Base-by-base conservation (phyloP, 2,113 vertebrate species). In the Melanocharis versteri region DNA sequence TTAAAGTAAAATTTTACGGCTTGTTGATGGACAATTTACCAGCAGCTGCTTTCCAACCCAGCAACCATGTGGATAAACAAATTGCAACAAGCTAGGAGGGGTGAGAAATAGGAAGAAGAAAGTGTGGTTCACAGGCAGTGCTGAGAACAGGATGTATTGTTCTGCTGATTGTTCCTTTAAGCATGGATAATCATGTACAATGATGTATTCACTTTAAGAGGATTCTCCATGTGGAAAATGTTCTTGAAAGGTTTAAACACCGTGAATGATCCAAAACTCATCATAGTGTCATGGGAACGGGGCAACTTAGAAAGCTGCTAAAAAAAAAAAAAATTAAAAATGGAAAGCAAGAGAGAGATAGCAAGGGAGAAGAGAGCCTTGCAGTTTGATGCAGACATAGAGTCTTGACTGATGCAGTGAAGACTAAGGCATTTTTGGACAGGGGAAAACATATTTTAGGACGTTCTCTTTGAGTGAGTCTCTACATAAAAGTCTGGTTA, bases 181-280 rank as follows among this genome's bases (percentile, higher is more conserved):
- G 92, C 95, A 79, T 97, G 77, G 83, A 94, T 98, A 96, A 97
- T 96, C 93, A 87, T 78, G 77, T 83, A 97, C 89, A 95, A 87
- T 96, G 89, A 93, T 95, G 78, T 92, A 96, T 93, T 94, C 66
- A 72, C 39, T 95, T 95, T 72, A 93, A 96, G 91, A 97, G 66
- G 71, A 94, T 96, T 97, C 91, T 93, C 95, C 91, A 96, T 80
- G 92, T 97, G 92, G 89, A 98, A 98, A 97, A 96, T 64, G 22
- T 92, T 97, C 94, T 94, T 96, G 96, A 96, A 97, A 95, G 48
- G 60, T 95, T 97, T 96, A 97, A 97, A 97, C 57, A 94, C 69
- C 1, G 15, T 92, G 94, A 97, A 97, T 87, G 92, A 96, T 96
- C 76, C 87, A 91, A 96, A 96, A 96, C 68, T 94, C 88, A 88